A percentile compares a stretch with the other conserved stretches of the same genome.
These are phyloP conservation scores for Datnioides undecimradiatus DNA, from an alignment of 2,113 vertebrate genomes.

Conservation along the genomic window DNA sequence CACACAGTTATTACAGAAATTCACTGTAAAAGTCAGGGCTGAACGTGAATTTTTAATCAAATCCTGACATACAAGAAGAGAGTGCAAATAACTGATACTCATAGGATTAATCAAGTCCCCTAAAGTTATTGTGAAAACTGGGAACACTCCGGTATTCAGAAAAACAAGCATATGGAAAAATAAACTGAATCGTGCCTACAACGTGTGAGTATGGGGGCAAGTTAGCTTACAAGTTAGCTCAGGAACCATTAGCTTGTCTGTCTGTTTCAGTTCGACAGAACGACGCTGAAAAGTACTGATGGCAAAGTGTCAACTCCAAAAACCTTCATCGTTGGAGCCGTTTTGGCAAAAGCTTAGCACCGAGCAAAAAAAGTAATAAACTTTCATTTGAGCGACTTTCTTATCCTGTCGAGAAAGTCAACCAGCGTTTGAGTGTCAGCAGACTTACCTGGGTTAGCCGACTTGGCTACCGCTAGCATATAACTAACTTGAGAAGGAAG, in stretches of 20 bases:
- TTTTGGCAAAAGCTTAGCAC: neutral
- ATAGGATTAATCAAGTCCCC: neutral
- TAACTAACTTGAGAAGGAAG: conserved; percentile 55
- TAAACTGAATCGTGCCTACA: conserved; percentile 4
- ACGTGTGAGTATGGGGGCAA: conserved; percentile 25
- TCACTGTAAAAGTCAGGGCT: neutral
- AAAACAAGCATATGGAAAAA: neutral
- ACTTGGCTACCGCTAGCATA: conserved; percentile 46
- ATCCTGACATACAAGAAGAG: neutral
- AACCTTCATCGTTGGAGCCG: neutral
- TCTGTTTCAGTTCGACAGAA: conserved; percentile 7
- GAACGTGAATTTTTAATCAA: neutral
- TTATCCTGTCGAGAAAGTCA: conserved; percentile 34
- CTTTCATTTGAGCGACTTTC: neutral
- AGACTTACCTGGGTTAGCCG: conserved; percentile 42
- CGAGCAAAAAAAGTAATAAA: neutral
- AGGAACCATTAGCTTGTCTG: conserved; percentile 37
- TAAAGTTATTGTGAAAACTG: neutral
- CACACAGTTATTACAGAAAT: neutral
- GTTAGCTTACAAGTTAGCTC: conserved; percentile 46
- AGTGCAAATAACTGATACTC: neutral
- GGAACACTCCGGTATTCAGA: neutral
- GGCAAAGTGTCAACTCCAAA: conserved; percentile 55
- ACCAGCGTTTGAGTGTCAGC: neutral
- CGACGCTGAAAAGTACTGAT: conserved; percentile 58